Evolutionary conservation across 1,140 invertebrate genomes (phyloP).

Genomic region (Leptinotarsa lineolata): DNA sequence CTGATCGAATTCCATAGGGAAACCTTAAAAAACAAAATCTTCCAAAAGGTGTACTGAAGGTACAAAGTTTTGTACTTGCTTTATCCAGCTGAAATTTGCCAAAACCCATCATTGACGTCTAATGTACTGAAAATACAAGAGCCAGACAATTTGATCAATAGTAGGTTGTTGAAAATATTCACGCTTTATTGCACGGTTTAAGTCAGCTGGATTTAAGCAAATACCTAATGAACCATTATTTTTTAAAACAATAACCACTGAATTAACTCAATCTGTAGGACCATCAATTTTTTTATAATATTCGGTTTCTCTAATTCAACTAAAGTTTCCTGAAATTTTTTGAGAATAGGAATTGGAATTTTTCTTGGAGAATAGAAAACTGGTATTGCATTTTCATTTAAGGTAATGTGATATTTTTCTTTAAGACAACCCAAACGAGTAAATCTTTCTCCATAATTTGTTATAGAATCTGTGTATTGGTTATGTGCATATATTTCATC

Average conservation of each 20-base stretch:
- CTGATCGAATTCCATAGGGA: slow-evolving; percentile 51
- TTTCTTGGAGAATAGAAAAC: slow-evolving; percentile 44
- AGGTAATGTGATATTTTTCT: slow-evolving; percentile 21
- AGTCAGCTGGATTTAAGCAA: slow-evolving; percentile 57
- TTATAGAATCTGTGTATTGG: slow-evolving; percentile 6
- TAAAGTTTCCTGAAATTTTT: slow-evolving; percentile 50
- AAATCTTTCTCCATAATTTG: too few species aligned
- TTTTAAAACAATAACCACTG: too few species aligned
- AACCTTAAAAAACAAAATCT: slow-evolving; percentile 53
- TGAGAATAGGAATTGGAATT: slow-evolving; percentile 48
- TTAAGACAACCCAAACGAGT: slow-evolving; percentile 27
- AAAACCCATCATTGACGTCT: slow-evolving; percentile 43
- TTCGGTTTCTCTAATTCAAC: slow-evolving; percentile 37
- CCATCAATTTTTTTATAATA: slow-evolving; percentile 40
- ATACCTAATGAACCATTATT: slow-evolving; percentile 53
- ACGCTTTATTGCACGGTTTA: slow-evolving; percentile 56
- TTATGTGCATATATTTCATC: neutral
- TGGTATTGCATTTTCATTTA: too few species aligned
- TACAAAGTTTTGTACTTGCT: slow-evolving; percentile 52
- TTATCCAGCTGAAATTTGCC: slow-evolving; percentile 55
- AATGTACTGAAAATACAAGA: too few species aligned
- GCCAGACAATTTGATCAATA: slow-evolving; percentile 52
- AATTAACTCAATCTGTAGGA: neutral
- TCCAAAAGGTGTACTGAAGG: slow-evolving; percentile 58
- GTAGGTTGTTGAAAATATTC: slow-evolving; percentile 38